Evolutionary conservation across 2,888 invertebrate species (phyloP), one percentile per base, ranked within the genome.

Genomic region (Papilio protenor): DNA sequence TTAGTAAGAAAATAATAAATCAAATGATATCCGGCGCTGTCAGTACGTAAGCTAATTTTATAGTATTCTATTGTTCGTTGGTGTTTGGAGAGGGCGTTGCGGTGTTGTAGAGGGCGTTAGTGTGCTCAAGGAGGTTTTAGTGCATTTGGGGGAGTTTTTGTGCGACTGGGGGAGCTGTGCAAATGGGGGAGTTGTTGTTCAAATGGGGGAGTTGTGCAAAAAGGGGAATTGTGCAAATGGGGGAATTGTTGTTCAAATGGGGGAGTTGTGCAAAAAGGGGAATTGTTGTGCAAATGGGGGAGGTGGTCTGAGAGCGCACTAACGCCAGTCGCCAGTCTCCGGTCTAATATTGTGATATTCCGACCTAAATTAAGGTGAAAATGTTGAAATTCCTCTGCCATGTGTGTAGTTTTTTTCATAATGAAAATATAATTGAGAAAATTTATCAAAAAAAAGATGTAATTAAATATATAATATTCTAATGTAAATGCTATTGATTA

Each of bases 351-450:
- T 91, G 90, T 91, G 91, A 91, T 91, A 87, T 86, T 88, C 88
- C 88, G 89, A 90, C 87, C 88, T 91, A 90, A 91, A 89, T 88
- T 92, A 92, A 92, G 92, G 90, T 88, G 81, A 89, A 93, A 92
- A 90, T 92, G 90, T 92, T 90, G 84, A 86, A 89, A 87, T 87
- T 87, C 88, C 83, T 90, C 88, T 85, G 90, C 91, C 90, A 88
- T 88, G 89, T 90, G 91, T 91, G 92, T 89, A 88, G 89, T 86
- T 90, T 83, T 85, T 89, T 92, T 92, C 89, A 83, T 92, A 90
- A 90, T 87, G 84, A 90, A 66, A 91, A 91, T 87, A 81, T 84
- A 88, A 87, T 87, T 84, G 84, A 87, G 86, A 91, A 90, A 92
- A 91, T 88, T 85, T 86, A 83, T 82, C 80, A 87, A 91, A 90